Base-by-base conservation (phyloP, 2,113 vertebrate genomes). In the Python bivittatus region DNA sequence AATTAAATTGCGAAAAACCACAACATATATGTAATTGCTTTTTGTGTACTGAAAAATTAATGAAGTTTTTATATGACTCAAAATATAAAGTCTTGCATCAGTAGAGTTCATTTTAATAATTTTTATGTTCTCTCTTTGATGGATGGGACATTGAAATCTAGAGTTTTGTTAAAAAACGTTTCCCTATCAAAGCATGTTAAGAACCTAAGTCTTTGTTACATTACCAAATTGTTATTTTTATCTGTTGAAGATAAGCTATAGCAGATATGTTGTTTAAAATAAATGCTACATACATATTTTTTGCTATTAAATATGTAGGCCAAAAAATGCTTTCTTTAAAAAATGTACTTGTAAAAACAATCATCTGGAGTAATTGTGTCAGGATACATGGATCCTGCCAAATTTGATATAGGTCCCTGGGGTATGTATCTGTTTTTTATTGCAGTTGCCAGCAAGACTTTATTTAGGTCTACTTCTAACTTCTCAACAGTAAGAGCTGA, bases 351-450 rank as follows among this genome's bases (percentile, higher is more conserved):
- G 84, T 57, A 22, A 57, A 86, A 91, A 29, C 27, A 84, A 54
- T 38, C 57, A 60, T 91, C 84, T 90, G 89, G n/a, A 88, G 6
- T 58, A 88, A 94, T 90, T 23, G 0, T 68, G 17, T 95, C 54
- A 94, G 86, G 72, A 10, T 95, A 42, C 86, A 0, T 54, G 92
- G 56, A 90, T 61, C 57, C 44, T 95, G 94, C 94, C 94, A 93
- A 92, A 92, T 95, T 96, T 92, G 56, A 23, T 93, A 61, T 29
- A 48, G 83, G 27, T 96, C 97, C 95, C 92, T 92, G 92, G 94
- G 94, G 95, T 68, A 86, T 17, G 57, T 57, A 88, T 90, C 64
- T 97, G 92, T 95, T 96, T 97, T 91, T 91, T 42, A 68, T 95
- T 96, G 56, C 79, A 48, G 61, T 94, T 96, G 92, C 93, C 93